Percentiles rank a stretch among this genome's conserved stretches.
Evolutionary conservation across 1,140 invertebrate species (phyloP).

Genomic region (Caenorhabditis remanei): DNA sequence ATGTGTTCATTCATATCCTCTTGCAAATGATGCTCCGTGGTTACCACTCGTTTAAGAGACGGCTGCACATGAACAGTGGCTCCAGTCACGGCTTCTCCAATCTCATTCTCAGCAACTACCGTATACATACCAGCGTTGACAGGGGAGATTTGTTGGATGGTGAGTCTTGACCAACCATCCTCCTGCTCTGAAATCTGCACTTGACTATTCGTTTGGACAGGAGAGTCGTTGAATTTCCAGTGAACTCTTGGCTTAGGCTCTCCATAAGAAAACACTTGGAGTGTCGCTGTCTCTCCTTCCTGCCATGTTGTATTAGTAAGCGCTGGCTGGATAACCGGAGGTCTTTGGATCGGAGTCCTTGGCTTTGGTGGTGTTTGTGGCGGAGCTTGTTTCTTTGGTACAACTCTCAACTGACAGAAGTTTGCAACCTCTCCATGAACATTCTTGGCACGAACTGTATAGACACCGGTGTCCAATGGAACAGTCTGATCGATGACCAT

Average conservation of each 20-base stretch:
- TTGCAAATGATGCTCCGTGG: conserved; percentile 58
- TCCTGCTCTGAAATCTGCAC: conserved; percentile 72
- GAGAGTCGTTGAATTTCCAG: conserved; percentile 79
- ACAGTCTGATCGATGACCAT: conserved; percentile 66
- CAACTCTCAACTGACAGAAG: conserved; percentile 73
- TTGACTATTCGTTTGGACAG: conserved; percentile 76
- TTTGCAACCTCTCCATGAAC: conserved; percentile 78
- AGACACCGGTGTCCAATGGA: conserved; percentile 70
- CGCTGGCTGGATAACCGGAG: conserved; percentile 62
- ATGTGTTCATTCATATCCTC: conserved; percentile 54
- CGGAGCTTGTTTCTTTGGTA: conserved; percentile 63
- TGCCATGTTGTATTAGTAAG: conserved; percentile 62
- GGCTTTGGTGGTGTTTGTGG: conserved; percentile 73
- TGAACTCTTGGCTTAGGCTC: conserved; percentile 79
- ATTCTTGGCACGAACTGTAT: conserved; percentile 77
- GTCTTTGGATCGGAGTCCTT: conserved; percentile 57
- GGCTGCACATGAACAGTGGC: conserved; percentile 82
- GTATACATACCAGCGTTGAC: conserved; percentile 86
- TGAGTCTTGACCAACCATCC: conserved; percentile 71
- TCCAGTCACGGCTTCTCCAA: conserved; percentile 87
- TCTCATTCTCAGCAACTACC: conserved; percentile 83
- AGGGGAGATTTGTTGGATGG: conserved; percentile 73
- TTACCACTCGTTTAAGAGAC: conserved; percentile 17
- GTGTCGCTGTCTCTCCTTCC: conserved; percentile 59
- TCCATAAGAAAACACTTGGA: conserved; percentile 78